Base-by-base conservation (phyloP, 2,888 invertebrate species). In the Spilosoma lubricipeda region DNA sequence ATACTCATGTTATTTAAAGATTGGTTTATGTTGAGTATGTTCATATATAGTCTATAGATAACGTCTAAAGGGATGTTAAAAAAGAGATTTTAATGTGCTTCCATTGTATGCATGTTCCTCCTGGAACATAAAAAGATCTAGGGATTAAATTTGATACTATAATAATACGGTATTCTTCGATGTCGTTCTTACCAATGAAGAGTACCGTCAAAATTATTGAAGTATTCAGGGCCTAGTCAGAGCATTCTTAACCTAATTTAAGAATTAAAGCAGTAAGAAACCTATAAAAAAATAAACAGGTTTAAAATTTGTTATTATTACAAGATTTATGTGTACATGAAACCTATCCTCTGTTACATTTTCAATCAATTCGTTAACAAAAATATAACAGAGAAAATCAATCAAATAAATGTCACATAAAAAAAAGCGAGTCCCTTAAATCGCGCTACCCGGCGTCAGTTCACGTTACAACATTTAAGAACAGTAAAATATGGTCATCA, bases 401-500 rank as follows among this genome's bases (percentile, higher is more conserved):
- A 3, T 9, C 3, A 11, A 52, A 20, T 18, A 56, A 42, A 13
- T 42, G 0, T 13, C 42, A 42, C 42, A 13, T 15, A 45, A 45
- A 45, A 45, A 15, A 18, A 15, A 20, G 20, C 7, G 0, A 20
- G 20, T 48, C 9, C 23, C 8, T 48, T 48, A 48, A 48, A 52
- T 52, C 56, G n/a, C 52, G 52, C 2, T 23, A 56, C n/a, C 56
- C 27, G 27, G 27, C 9, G 1, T 27, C 13, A 27, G 27, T 63
- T 30, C 3, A 63, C 18, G 45, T 42, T 8, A 45, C 3, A 45
- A n/a, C 23, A n/a, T 33, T n/a, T 18, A 70, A 63, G 64, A 72
- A 33, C 20, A 39, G 18, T n/a, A 83, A 85, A 80, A 82, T 78
- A 84, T 70, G 65, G 67, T 67, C 70, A 79, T 84, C 82, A 82